Evolutionary conservation across 2,888 invertebrate species (phyloP), one percentile per base, ranked within the genome.

Genomic region (Nemapogon koenigi): DNA sequence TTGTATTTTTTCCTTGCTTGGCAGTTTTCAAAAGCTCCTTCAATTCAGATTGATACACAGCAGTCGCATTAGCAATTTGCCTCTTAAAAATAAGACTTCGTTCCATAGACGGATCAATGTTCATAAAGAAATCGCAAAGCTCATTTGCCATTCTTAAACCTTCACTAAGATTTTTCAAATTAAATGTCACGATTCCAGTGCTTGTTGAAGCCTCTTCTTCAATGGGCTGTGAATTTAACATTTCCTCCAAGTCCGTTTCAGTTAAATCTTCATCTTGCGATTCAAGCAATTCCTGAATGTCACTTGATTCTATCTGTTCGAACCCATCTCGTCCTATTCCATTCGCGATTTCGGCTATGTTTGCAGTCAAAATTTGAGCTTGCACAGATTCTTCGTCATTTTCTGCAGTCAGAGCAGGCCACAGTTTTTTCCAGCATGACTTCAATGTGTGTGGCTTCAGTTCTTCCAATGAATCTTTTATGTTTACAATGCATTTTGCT

Each of bases 221-320:
- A 47, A 43, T 43, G 46, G 43, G 35, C 27, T 46, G 43, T 37
- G 43, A 37, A 44, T 45, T 45, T 43, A 45, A 44, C 43, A 46
- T 47, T 51, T 49, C 46, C 47, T 51, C 48, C 43, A 49, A 49
- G 46, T 50, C 49, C 38, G 47, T 51, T 52, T 52, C 46, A 46
- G 49, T 47, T 46, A 49, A 55, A 37, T 50, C 46, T 40, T 48
- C 50, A 46, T 47, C 44, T 42, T 45, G 43, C 40, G 42, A 44
- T 44, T 48, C 46, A 38, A 49, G 43, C 29, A 51, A 47, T 30
- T 49, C 41, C 37, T 45, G 48, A 47, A 50, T 43, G 30, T 49
- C 45, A 47, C 44, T 49, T 44, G 46, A 47, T 47, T 47, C 43
- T 49, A 43, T 45, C 32, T 44, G 44, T 47, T 46, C 43, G 37